A percentile compares a stretch with the other conserved stretches of the same genome.
phyloP scores from a whole-genome alignment of 2,797 vertebrate species.

The Acrossocheilus fasciatus region DNA sequence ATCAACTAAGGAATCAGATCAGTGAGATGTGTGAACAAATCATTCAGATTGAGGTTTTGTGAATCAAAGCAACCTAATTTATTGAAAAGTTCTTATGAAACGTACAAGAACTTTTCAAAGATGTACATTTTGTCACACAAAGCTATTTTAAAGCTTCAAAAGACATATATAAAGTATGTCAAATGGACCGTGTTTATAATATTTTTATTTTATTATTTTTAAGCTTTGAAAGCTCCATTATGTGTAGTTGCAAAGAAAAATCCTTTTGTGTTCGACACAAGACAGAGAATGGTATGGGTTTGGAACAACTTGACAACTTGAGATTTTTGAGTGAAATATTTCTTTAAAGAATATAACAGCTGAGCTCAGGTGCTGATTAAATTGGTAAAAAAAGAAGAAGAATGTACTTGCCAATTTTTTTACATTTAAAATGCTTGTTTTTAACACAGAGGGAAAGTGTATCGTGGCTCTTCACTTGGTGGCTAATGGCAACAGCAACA shows the following conservation, averaged over 20 bases:
- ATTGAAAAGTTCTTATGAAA: not conserved
- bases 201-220: not conserved
- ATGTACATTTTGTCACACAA: not conserved
- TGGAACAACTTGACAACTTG: not conserved
- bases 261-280: not conserved
- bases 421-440: not conserved
- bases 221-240: not conserved
- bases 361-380: not conserved
- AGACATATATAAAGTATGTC: not conserved
- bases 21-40: not conserved
- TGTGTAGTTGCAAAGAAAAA: conserved; percentile 7
- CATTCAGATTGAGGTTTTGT: not conserved
- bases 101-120: not conserved
- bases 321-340: not conserved
- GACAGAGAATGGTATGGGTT: not conserved
- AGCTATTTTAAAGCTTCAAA: not conserved
- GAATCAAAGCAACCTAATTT: not conserved
- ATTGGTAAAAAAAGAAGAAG: not conserved
- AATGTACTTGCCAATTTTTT: not conserved
- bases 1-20: not conserved
- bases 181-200: not conserved
- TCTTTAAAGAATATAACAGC: conserved; percentile 2
- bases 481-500: conserved; percentile 33
- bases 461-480: conserved; percentile 9
- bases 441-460: not conserved